Conservation (phyloP, 2,113 vertebrate species). For the Pitta sordida region DNA sequence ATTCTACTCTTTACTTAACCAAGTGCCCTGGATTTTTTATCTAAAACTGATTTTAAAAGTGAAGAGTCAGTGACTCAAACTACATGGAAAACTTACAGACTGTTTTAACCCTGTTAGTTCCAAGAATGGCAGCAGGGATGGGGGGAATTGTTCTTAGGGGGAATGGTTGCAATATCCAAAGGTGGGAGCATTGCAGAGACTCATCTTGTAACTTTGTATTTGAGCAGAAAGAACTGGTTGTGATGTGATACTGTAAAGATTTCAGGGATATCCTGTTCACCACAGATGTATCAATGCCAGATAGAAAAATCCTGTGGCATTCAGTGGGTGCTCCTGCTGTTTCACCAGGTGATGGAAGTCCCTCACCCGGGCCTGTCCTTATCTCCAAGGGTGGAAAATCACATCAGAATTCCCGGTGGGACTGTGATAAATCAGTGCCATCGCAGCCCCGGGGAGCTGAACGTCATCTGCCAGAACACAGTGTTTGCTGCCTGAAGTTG, state of each 20-base stretch:
- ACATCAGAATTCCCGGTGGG: neutral
- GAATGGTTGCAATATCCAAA: neutral
- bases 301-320: neutral
- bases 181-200: neutral
- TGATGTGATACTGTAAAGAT: neutral
- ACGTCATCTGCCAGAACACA: neutral
- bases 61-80: neutral
- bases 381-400: neutral
- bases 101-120: neutral
- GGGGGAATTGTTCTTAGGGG: neutral
- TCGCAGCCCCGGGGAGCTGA: neutral
- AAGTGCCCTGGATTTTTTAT: neutral
- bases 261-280: neutral
- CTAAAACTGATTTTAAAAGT: neutral
- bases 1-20: neutral
- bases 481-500: neutral
- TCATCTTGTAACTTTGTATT: neutral
- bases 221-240: neutral
- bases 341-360: neutral
- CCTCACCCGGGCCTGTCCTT: neutral
- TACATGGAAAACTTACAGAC: neutral
- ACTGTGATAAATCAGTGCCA: neutral
- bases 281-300: neutral
- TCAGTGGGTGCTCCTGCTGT: accelerated
- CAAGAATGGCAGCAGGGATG: neutral